Percentiles rank a stretch among this genome's conserved stretches.
Evolutionary conservation across 2,888 invertebrate species (phyloP).

Genomic region (Homarus gammarus): DNA sequence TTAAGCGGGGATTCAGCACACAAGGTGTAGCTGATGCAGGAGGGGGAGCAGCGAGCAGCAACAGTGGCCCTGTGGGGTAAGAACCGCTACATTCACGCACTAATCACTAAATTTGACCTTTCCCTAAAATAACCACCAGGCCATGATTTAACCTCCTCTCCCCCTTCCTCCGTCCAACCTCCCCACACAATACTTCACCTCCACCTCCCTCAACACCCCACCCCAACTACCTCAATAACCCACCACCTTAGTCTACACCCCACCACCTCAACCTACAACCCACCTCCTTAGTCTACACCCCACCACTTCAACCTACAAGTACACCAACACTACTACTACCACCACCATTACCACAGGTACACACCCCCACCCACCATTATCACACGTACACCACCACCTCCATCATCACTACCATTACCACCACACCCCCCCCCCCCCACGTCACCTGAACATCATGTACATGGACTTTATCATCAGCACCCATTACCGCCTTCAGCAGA

Average conservation of each 20-base stretch:
- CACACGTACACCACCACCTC: too few relatives aligned
- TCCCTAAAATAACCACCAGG: slow-evolving; percentile 20
- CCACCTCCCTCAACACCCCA: neutral
- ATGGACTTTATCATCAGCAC: neutral
- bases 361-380: too few relatives aligned
- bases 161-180: neutral
- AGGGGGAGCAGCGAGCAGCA: neutral
- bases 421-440: too few relatives aligned
- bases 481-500: neutral
- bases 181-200: neutral
- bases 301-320: too few relatives aligned
- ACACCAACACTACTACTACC: too few relatives aligned
- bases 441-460: too few relatives aligned
- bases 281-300: too few relatives aligned
- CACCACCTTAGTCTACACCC: too few relatives aligned
- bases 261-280: neutral
- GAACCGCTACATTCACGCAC: neutral
- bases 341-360: too few relatives aligned
- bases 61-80: neutral
- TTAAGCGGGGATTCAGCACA: too few relatives aligned
- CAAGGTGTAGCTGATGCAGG: neutral
- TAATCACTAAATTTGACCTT: slow-evolving; percentile 37
- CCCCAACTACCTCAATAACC: too few relatives aligned
- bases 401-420: too few relatives aligned
- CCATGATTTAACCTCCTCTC: neutral